These are phyloP conservation scores for Miopithecus talapoin DNA, from an alignment of 2,797 vertebrate species.

Conservation along the genomic window DNA sequence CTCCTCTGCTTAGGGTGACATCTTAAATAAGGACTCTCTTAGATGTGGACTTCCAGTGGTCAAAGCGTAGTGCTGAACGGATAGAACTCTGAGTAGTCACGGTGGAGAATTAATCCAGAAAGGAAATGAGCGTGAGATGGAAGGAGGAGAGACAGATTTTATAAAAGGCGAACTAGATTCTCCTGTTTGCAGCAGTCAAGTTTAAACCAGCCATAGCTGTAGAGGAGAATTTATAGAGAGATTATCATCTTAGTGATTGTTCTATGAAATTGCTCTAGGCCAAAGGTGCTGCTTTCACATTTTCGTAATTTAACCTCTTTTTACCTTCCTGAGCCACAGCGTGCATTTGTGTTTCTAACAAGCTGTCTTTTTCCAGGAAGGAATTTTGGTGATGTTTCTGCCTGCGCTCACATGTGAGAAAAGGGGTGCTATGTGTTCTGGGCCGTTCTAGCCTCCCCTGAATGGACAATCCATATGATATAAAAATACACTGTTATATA, in stretches of 20 bases:
- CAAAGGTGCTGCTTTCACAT: background rate
- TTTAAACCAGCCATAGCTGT: background rate
- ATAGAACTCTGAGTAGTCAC: background rate
- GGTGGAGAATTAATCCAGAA: background rate
- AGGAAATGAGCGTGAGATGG: background rate
- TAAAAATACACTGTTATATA: background rate
- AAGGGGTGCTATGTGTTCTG: background rate
- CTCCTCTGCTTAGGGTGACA: background rate
- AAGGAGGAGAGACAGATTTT: background rate
- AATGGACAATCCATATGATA: background rate
- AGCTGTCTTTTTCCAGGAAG: background rate
- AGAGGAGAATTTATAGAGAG: background rate
- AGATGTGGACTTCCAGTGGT: background rate
- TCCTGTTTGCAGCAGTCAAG: background rate
- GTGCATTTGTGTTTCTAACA: background rate
- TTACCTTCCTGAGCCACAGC: background rate
- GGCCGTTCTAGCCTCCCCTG: background rate
- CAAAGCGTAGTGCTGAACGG: background rate
- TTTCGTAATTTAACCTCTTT: slow-evolving; percentile 40
- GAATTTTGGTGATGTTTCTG: background rate
- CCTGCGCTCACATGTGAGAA: background rate
- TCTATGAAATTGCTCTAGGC: slow-evolving; percentile 15
- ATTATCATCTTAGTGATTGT: background rate
- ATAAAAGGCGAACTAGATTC: slow-evolving; percentile 25
- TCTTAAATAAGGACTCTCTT: background rate